A percentile compares a stretch with the other conserved stretches of the same genome.
These are phyloP conservation scores for Rhingia campestris DNA, from an alignment of 2,888 invertebrate genomes.

Conservation along the genomic window DNA sequence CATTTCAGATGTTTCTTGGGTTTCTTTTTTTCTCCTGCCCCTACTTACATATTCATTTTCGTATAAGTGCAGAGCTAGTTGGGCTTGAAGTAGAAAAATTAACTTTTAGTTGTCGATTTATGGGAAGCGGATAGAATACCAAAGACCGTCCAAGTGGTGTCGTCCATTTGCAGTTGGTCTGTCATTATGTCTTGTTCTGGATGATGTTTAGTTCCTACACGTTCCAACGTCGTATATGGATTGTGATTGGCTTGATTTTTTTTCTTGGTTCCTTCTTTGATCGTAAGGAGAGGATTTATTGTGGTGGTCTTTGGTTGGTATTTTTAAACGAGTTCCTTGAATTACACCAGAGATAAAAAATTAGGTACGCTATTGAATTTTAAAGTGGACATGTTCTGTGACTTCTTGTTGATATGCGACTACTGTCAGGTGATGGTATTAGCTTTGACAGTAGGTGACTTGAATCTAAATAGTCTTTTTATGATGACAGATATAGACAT, in stretches of 20 bases:
- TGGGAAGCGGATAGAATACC: not conserved
- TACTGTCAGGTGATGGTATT: not conserved
- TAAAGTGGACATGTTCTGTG: not conserved
- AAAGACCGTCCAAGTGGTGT: slow-evolving; percentile 3
- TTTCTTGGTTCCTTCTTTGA: not conserved
- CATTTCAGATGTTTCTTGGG: slow-evolving; percentile 1
- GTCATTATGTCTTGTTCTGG: slow-evolving; percentile 60
- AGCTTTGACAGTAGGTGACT: too few species aligned
- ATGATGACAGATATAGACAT: too few species aligned
- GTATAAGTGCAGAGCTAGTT: not conserved
- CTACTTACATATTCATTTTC: not conserved
- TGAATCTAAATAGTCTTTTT: too few species aligned
- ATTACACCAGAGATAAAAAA: too few species aligned
- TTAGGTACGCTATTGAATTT: not conserved
- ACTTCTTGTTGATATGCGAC: too few species aligned
- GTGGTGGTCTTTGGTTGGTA: too few species aligned
- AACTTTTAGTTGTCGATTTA: slow-evolving; percentile 12
- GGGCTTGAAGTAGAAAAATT: not conserved
- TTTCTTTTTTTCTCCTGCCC: too few species aligned
- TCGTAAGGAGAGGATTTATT: not conserved
- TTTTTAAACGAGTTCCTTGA: too few species aligned
- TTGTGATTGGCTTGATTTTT: not conserved
- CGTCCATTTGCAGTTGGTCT: slow-evolving; percentile 27
- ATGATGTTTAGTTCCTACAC: slow-evolving; percentile 51
- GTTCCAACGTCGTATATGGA: slow-evolving; percentile 21